Conservation (phyloP, 1,140 invertebrate species). For the Drosophila neocordata region DNA sequence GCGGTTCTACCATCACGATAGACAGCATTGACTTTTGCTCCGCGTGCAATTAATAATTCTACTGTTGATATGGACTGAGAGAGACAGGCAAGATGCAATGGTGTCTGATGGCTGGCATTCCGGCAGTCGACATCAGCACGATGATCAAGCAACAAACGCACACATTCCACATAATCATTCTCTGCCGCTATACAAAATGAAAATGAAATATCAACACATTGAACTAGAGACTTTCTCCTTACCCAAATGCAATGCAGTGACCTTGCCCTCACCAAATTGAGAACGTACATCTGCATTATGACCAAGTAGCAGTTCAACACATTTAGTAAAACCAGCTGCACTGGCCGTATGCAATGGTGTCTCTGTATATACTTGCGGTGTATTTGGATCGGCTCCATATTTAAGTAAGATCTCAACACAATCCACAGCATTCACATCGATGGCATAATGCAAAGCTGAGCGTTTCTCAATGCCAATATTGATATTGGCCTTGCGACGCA, state of each 20-base stretch:
- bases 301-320: constrained; percentile 87
- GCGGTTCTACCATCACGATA: constrained; percentile 89
- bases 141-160: constrained; percentile 87
- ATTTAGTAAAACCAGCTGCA: constrained; percentile 87
- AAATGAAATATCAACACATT: not conserved
- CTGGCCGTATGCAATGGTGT: constrained; percentile 93
- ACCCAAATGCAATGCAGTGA: constrained; percentile 90
- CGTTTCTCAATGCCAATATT: constrained; percentile 88
- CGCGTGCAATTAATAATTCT: constrained; percentile 86
- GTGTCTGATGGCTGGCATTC: constrained; percentile 89
- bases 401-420: constrained; percentile 88
- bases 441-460: constrained; percentile 89
- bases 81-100: constrained; percentile 90
- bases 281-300: constrained; percentile 90
- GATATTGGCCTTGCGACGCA: constrained; percentile 87
- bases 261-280: constrained; percentile 86
- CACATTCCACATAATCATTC: constrained; percentile 90
- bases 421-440: constrained; percentile 87
- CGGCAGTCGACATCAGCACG: constrained; percentile 87
- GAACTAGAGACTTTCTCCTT: too few relatives aligned
- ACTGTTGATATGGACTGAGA: constrained; percentile 89
- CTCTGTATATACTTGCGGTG: constrained; percentile 91
- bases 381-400: constrained; percentile 89
- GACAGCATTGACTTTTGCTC: constrained; percentile 86
- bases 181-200: constrained; percentile 85